Percentiles rank a stretch among this genome's conserved stretches.
Evolutionary conservation across 2,797 vertebrate genomes (phyloP).

Genomic region (Oreochromis grahami): DNA sequence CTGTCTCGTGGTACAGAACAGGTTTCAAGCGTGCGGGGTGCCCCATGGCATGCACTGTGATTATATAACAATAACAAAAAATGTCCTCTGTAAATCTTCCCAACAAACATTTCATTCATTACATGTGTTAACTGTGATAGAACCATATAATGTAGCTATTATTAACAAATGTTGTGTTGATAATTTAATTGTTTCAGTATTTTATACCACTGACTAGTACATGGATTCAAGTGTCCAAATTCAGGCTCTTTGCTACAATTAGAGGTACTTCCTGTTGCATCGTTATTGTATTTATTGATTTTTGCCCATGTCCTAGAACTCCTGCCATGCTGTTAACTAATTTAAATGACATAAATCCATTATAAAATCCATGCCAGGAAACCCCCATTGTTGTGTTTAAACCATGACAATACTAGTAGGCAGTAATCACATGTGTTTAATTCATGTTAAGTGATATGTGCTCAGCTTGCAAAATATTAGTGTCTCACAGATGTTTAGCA

Average conservation of each 20-base stretch:
- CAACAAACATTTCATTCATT: neutral
- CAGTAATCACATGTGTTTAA: neutral
- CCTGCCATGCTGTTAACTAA: neutral
- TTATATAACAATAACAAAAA: constrained; percentile 17
- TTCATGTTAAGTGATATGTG: neutral
- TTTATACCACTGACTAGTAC: neutral
- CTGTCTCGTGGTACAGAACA: neutral
- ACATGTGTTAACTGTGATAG: neutral
- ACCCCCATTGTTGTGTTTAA: neutral
- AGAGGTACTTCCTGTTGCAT: neutral
- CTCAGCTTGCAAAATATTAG: neutral
- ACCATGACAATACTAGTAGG: neutral
- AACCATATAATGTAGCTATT: neutral
- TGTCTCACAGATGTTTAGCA: neutral
- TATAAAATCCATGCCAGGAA: neutral
- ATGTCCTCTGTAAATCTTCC: neutral
- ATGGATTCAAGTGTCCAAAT: neutral
- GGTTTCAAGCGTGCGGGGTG: neutral
- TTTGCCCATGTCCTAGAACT: neutral
- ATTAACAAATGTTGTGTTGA: neutral
- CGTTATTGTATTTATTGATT: neutral
- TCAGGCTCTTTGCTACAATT: neutral
- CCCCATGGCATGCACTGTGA: neutral
- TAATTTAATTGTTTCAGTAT: neutral
- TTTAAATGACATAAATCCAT: neutral